Evolutionary conservation across 2,888 invertebrate species (phyloP), one percentile per base, ranked within the genome.

Genomic region (Dynastes grantii): DNA sequence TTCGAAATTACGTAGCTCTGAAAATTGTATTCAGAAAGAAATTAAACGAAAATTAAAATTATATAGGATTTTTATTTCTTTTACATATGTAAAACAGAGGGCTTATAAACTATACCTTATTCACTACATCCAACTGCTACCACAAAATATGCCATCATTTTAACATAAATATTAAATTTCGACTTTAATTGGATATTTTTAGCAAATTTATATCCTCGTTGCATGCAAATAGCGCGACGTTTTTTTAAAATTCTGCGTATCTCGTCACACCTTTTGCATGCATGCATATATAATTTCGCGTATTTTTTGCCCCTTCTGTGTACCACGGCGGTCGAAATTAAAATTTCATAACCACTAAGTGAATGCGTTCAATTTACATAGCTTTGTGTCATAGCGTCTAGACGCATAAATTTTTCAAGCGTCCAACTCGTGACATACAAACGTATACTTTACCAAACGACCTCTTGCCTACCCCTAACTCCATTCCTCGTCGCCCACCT

Each of bases 321-420:
- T 58, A 16, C 16, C 22, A 1, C 8, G 8, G 22, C 22, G 55
- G 55, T 58, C 22, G 27, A 58, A 16, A 22, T 58, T 58, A 58
- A 58, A 58, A 8, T 58, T 58, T 58, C 55, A 58, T 58, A 16
- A 58, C 55, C 22, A 58, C 6, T 22, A 58, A 58, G 55, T 58
- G 22, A 22, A 58, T 22, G 55, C 55, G 16, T 58, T 58, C 9
- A 22, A 58, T 58, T 58, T 58, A 22, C 55, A 58, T 55, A 55
- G 55, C 22, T 55, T 55, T 22, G 22, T 58, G 55, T 58, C 22
- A 16, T 8, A 58, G 11, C 11, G 55, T 58, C 55, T 58, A 58
- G 55, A 58, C 55, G 22, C 55, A 58, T 58, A 58, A 58, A 58
- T 58, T 22, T 58, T 58, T 58, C 22, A 58, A 22, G 8, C 22